Base-by-base conservation (phyloP, 2,888 invertebrate species). In the Synanthedon vespiformis region DNA sequence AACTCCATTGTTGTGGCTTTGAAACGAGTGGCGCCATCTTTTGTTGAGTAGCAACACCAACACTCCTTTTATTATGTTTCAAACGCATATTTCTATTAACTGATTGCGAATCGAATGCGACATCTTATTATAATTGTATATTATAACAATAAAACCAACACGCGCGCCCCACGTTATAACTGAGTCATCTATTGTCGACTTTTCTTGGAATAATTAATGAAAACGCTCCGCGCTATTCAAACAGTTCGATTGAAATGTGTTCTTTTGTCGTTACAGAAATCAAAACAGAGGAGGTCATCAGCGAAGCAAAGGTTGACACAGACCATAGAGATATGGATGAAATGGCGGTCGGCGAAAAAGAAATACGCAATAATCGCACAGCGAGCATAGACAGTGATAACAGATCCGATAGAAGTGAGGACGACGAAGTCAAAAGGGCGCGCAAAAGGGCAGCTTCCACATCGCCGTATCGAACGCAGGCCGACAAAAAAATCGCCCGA, bases 351-450 rank as follows among this genome's bases (percentile, higher is more conserved):
- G 79, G 80, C 53, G 73, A 66, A 34, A 72, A 76, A 50, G 78
- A 80, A 55, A 59, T 77, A 34, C 71, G 82, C 55, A 65, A 70
- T 49, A 74, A 75, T 50, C 72, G 86, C 50, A 85, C 87, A 1
- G 81, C 74, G 16, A 86, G 86, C 65, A 88, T 87, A 55, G 89
- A 90, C 64, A 88, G 88, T 58, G 90, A 90, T 64, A 89, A 89
- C 61, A 74, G 88, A 49, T 89, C 89, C 44, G 89, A 89, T 55
- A 85, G 88, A 60, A 89, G 89, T 61, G 88, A 85, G 51, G 86
- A 85, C 47, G 84, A 83, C 50, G 80, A 83, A 18, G 60, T 65
- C 4, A 73, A 82, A 51, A 72, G 76, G 59, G 67, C 77, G 11
- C 72, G 82, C 47, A 86, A 86, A 58, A 68, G 87, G 40, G 74